Evolutionary conservation across 2,797 vertebrate genomes (phyloP).

Genomic region (Premnoplex brunnescens): DNA sequence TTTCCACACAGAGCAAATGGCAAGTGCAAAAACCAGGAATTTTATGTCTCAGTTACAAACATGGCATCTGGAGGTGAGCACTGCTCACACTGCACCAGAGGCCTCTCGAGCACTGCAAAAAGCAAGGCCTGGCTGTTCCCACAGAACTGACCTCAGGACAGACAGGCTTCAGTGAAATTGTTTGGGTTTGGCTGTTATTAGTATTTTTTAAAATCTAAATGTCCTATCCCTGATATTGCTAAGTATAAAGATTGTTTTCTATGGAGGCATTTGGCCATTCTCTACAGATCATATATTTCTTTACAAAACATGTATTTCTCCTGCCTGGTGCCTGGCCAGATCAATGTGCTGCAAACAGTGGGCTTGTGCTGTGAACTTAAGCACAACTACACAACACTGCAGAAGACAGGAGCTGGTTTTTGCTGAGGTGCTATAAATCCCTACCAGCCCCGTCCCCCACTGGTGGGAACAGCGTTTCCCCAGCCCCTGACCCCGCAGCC

Average conservation of each 20-base stretch:
- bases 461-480: not conserved
- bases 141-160: not conserved
- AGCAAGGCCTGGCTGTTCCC: not conserved
- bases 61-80: not conserved
- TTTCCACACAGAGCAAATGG: not conserved
- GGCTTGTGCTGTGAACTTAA: not conserved
- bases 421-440: not conserved
- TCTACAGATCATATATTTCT: not conserved
- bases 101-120: not conserved
- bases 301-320: not conserved
- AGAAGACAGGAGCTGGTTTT: not conserved
- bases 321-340: not conserved
- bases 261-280: not conserved
- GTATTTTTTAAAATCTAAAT: not conserved
- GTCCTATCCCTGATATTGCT: not conserved
- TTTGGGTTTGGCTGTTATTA: not conserved
- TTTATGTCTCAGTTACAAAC: not conserved
- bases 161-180: not conserved
- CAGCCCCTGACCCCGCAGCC: fast-evolving
- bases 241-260: not conserved
- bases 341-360: not conserved
- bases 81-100: fast-evolving
- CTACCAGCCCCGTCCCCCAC: not conserved
- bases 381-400: not conserved
- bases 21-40: not conserved